Evolutionary conservation across 2,797 vertebrate genomes (phyloP).

Genomic region (Cossypha niveicapilla): DNA sequence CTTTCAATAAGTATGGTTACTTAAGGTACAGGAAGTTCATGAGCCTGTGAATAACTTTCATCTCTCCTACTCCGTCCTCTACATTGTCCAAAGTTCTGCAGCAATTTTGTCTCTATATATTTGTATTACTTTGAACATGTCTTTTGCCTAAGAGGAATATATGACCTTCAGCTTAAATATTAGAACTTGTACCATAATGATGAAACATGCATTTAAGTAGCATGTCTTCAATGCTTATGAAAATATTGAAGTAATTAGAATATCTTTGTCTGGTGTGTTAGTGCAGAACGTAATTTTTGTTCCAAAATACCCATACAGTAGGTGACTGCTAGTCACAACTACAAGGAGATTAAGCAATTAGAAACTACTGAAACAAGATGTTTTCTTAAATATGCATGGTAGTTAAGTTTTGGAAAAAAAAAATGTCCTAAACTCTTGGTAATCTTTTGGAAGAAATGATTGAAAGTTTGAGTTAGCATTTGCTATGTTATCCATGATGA

Average conservation of each 20-base stretch:
- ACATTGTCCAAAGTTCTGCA: neutral
- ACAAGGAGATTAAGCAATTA: neutral
- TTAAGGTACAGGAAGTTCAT: neutral
- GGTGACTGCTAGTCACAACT: neutral
- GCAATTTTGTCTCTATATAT: neutral
- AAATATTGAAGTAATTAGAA: neutral
- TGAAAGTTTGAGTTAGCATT: neutral
- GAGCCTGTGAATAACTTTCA: neutral
- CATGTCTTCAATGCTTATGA: neutral
- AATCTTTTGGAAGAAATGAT: neutral
- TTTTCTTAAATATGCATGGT: neutral
- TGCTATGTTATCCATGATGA: neutral
- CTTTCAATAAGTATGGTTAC: neutral
- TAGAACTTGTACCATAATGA: neutral
- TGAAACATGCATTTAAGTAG: neutral
- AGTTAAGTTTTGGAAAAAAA: neutral
- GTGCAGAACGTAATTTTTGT: neutral
- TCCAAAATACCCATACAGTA: neutral
- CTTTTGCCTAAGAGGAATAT: neutral
- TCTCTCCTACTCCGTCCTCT: neutral
- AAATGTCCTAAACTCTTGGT: neutral
- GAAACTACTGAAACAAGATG: neutral
- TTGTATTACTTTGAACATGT: neutral
- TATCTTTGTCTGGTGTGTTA: neutral
- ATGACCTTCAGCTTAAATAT: neutral